Conservation (phyloP, 2,797 vertebrate genomes). For the Morus bassanus region DNA sequence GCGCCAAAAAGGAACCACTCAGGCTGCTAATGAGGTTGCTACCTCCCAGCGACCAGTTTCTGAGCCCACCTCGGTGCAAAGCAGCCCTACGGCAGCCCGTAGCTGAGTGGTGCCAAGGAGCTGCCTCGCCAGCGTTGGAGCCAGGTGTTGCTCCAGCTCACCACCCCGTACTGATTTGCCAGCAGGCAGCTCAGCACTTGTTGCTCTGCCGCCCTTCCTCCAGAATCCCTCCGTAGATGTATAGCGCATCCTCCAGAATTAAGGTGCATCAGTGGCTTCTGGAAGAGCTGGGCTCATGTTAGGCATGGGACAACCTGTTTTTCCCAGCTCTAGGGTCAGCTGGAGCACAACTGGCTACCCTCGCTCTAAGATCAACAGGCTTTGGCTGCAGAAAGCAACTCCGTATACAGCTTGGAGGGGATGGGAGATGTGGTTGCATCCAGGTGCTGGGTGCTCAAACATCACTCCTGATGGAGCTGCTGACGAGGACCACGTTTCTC, state of each 20-base stretch:
- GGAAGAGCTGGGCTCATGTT: neutral
- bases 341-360: too few species aligned
- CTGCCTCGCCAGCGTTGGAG: rapidly evolving
- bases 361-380: neutral
- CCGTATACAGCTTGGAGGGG: rapidly evolving
- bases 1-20: neutral
- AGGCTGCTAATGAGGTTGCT: neutral
- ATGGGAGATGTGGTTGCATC: rapidly evolving
- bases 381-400: neutral
- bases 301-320: neutral
- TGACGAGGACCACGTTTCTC: neutral
- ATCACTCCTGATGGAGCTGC: neutral
- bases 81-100: rapidly evolving
- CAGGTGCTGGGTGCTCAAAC: rapidly evolving
- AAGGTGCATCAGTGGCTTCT: too few species aligned
- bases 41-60: neutral
- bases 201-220: neutral
- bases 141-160: neutral
- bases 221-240: neutral
- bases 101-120: neutral
- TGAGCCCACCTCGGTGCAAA: neutral
- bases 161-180: neutral
- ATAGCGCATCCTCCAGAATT: neutral
- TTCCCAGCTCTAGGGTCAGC: neutral
- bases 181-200: neutral